Percentiles rank a stretch among this genome's conserved stretches.
phyloP scores from a whole-genome alignment of 2,797 vertebrate species.

The Sebastolobus alascanus region DNA sequence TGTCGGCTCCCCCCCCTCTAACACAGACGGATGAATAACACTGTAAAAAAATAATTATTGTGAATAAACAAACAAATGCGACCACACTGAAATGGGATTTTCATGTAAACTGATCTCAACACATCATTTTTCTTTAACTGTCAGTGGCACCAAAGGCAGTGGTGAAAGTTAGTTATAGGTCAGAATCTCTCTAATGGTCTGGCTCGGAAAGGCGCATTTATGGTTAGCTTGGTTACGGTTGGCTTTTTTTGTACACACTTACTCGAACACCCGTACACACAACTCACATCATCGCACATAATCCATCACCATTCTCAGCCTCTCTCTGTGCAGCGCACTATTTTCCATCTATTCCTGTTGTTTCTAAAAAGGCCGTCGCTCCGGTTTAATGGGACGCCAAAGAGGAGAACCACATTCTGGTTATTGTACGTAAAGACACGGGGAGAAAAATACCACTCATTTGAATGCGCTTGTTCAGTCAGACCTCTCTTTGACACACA shows the following conservation, averaged over 20 bases:
- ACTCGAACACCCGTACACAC: conserved; percentile 25
- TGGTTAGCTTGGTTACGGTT: conserved; percentile 41
- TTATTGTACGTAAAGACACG: conserved; percentile 23
- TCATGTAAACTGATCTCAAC: conserved; percentile 50
- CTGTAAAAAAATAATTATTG: conserved; percentile 46
- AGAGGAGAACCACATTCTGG: conserved; percentile 30
- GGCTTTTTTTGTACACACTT: conserved; percentile 34
- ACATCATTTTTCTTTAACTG: conserved; percentile 41
- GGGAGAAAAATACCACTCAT: conserved; percentile 19
- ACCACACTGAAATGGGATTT: conserved; percentile 39
- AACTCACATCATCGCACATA: conserved; percentile 39
- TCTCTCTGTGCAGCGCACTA: conserved; percentile 9
- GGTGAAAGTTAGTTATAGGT: conserved; percentile 26
- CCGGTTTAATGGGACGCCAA: conserved; percentile 13
- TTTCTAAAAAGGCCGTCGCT: conserved; percentile 10
- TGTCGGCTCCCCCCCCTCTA: not conserved
- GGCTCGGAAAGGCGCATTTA: conserved; percentile 30
- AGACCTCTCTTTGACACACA: conserved; percentile 48
- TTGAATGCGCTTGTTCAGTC: conserved; percentile 40
- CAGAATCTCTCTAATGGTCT: conserved; percentile 17
- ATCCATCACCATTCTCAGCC: conserved; percentile 38
- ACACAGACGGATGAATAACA: conserved; percentile 27
- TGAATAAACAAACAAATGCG: conserved; percentile 46
- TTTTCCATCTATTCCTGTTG: conserved; percentile 26
- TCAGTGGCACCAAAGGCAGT: conserved; percentile 23